Conservation (phyloP, 2,797 vertebrate genomes). For the Sebastiscus tertius region DNA sequence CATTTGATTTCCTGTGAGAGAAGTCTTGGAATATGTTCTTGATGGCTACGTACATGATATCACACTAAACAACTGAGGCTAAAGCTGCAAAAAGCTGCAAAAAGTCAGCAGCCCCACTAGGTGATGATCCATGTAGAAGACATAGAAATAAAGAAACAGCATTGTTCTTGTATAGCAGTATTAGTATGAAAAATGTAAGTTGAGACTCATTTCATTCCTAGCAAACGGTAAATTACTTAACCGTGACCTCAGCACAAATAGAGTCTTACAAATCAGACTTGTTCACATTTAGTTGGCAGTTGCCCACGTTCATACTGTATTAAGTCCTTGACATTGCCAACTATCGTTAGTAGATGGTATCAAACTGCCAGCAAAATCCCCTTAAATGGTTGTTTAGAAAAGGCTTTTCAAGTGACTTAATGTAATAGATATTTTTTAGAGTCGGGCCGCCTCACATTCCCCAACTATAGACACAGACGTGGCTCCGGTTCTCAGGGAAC, state of each 20-base stretch:
- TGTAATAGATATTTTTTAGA: constrained; percentile 47
- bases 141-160: not conserved
- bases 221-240: not conserved
- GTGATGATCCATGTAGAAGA: too few species aligned
- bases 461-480: constrained; percentile 33
- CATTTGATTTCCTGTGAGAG: not conserved
- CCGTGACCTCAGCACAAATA: not conserved
- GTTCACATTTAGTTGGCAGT: not conserved
- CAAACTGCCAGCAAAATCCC: constrained; percentile 19
- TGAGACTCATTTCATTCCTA: not conserved
- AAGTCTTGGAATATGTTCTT: not conserved
- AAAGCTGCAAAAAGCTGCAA: not conserved
- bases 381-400: constrained; percentile 57
- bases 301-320: not conserved
- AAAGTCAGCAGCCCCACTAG: not conserved
- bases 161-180: not conserved
- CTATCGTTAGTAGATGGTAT: not conserved
- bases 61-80: too few species aligned
- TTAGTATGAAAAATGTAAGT: not conserved
- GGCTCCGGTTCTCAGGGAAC: constrained; percentile 40
- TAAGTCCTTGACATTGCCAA: not conserved
- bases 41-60: not conserved
- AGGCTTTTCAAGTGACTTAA: constrained; percentile 27
- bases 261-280: not conserved
- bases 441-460: not conserved